Conservation (phyloP, 2,888 invertebrate genomes). For the Strigamia maritima region DNA sequence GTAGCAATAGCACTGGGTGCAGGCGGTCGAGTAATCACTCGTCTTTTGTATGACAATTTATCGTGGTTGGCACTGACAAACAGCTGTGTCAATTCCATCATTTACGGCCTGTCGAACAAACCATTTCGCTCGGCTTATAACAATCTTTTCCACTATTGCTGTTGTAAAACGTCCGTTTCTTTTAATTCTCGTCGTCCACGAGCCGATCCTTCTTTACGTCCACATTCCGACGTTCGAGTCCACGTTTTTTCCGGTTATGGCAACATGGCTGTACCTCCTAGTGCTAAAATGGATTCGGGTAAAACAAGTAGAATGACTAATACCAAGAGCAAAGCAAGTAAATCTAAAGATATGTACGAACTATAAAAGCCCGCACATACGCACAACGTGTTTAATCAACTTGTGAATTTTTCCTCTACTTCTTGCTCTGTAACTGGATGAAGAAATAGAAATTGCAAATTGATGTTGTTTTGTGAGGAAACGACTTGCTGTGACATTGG, state of each 20-base stretch:
- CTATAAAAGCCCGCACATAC: constrained; percentile 40
- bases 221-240: constrained; percentile 64
- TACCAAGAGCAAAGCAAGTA: constrained; percentile 2
- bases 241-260: constrained; percentile 68
- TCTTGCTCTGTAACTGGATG: too few relatives aligned
- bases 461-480: not conserved
- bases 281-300: constrained; percentile 49
- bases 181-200: constrained; percentile 53
- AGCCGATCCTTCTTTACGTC: constrained; percentile 50
- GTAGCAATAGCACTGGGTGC: constrained; percentile 60
- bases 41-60: constrained; percentile 59
- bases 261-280: constrained; percentile 58
- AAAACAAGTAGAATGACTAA: not conserved
- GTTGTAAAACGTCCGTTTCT: constrained; percentile 71
- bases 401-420: too few relatives aligned
- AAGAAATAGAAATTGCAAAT: too few relatives aligned
- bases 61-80: constrained; percentile 69
- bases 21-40: constrained; percentile 42
- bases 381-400: too few relatives aligned
- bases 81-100: constrained; percentile 64
- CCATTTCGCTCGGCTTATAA: constrained; percentile 69
- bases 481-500: not conserved
- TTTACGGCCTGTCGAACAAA: constrained; percentile 65
- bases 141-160: constrained; percentile 73
- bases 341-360: constrained; percentile 44